Evolutionary conservation across 2,113 vertebrate species (phyloP), one percentile per base, ranked within the genome.

Genomic region (Clarias gariepinus): DNA sequence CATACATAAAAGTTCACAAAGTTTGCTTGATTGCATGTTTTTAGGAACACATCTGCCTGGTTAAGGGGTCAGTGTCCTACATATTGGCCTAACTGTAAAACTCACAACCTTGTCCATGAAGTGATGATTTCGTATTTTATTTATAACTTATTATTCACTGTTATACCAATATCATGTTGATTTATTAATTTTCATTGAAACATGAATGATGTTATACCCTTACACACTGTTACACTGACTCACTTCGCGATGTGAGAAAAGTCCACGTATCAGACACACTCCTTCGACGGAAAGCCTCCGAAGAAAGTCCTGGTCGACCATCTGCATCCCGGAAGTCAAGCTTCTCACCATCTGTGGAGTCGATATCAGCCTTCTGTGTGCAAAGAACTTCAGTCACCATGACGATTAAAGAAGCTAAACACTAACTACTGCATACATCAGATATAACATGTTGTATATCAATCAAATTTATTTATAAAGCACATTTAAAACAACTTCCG

Each of bases 201-300:
- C 23, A 19, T 85, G 10, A 28, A 64, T n/a, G 36, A 13, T 12
- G 4, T 53, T 13, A 11, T 83, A 25, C 33, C 18, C 1, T 68
- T 15, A 30, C 0, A 47, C 41, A 47, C 41, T 36, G 19, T 58
- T 10, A 21, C 47, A 47, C 7, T 47, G 47, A 47, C 85, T 92
- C 0, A 90, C 89, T 88, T 25, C n/a, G 76, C 6, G 18, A 52
- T 61, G n/a, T 28, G 15, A 71, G 3, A 36, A 84, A 64, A 68
- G 89, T 79, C 55, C 52, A 74, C 16, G 89, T 78, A 47, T 86
- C 89, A 41, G 89, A 90, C 30, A 61, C 84, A 3, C 81, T 88
- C 74, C 89, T 88, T 13, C 66, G 69, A 18, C 87, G 89, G 79
- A 86, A 90, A 13, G 0, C 52, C 6, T 25, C 66, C 58, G 76